A percentile compares a stretch with the other conserved stretches of the same genome.
Evolutionary conservation across 2,888 invertebrate species (phyloP).

Genomic region (Andrena bicolor): DNA sequence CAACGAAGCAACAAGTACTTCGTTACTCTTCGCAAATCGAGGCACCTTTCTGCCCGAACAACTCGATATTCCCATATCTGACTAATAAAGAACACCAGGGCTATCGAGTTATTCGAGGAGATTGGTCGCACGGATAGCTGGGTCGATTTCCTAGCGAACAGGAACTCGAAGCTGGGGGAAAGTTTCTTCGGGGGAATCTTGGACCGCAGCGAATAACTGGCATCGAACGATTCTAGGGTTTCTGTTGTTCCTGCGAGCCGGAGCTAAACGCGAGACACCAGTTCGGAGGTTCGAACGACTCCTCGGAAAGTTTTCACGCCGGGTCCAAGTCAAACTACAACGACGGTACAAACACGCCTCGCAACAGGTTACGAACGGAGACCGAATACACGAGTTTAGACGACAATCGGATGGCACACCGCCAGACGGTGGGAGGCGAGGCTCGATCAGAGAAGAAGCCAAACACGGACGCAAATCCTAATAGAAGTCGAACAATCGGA

Average conservation of each 20-base stretch:
- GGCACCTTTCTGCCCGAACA: neutral
- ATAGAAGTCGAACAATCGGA: neutral
- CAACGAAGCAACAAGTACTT: neutral
- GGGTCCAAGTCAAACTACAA: conserved; percentile 83
- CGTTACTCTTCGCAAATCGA: neutral
- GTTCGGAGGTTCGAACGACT: conserved; percentile 44
- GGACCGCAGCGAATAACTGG: neutral
- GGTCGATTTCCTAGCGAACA: neutral
- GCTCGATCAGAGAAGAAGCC: conserved; percentile 1
- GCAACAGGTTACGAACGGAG: conserved; percentile 64
- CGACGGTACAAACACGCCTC: conserved; percentile 43
- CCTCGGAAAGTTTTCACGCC: conserved; percentile 42
- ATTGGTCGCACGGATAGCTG: neutral
- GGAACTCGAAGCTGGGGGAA: neutral
- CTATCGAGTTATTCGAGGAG: too few relatives aligned
- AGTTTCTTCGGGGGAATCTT: neutral
- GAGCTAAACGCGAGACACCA: conserved; percentile 68
- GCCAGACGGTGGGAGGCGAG: conserved; percentile 37
- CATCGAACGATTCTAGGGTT: conserved; percentile 80
- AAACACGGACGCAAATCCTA: neutral
- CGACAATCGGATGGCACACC: conserved; percentile 51
- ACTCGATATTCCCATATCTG: too few relatives aligned
- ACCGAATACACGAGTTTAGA: conserved; percentile 14
- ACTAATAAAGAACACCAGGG: too few relatives aligned
- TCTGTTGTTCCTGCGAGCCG: conserved; percentile 86